Evolutionary conservation across 2,888 invertebrate genomes (phyloP), one percentile per base, ranked within the genome.

Genomic region (Lasioglossum vierecki): DNA sequence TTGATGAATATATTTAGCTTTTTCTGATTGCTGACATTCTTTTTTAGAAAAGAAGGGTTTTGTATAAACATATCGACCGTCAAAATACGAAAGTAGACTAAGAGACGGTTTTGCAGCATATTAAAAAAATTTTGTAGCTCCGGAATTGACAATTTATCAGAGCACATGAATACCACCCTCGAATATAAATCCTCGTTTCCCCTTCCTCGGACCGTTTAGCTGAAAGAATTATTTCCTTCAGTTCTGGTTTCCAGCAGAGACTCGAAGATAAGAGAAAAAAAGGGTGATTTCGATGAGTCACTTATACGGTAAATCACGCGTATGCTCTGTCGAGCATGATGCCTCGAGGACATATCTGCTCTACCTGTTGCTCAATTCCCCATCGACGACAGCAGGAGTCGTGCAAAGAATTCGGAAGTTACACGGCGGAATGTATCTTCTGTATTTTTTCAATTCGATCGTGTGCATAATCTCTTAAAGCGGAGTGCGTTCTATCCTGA

Each of bases 291-390:
- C 85, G 86, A 91, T 91, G 89, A 91, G 89, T 90, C 89, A 88
- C 88, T 91, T 91, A 90, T 90, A 85, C 89, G 81, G 85, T 85
- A 86, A 91, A 91, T 91, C 91, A 88, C 90, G 90, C 85, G 89
- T 91, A 86, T 88, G 90, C 88, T 90, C 87, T 89, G 82, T 75
- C 84, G 83, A 91, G 91, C 89, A 91, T 91, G 91, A 91, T 91
- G 90, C 91, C 91, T 91, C 88, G 88, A 91, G 91, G 90, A 91
- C 91, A 90, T 90, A 86, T 91, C 93, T 93, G 93, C 91, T 91
- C 93, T 93, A 94, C 94, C 94, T 94, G 94, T 94, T 94, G 94
- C 94, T 88, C 91, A 88, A 90, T 91, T 90, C 91, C 88, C 88
- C 83, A 83, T 91, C 80, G 90, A 87, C 85, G 88, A 84, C 83